Conservation (phyloP, 2,113 vertebrate genomes). For the Anas platyrhynchos region DNA sequence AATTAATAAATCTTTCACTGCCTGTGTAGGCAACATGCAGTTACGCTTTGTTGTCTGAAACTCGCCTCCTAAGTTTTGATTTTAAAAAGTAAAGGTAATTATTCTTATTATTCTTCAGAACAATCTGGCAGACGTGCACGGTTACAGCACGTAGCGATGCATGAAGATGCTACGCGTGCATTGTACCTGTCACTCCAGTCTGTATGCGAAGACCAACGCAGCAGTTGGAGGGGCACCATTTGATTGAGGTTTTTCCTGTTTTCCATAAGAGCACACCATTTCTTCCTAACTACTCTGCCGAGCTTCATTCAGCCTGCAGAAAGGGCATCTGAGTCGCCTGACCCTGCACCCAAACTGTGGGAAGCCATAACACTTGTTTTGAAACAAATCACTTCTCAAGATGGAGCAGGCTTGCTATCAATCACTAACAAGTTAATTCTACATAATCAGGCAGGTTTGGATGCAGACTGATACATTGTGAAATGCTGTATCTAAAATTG, state of each 20-base stretch:
- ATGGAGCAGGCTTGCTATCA: slow-evolving; percentile 78
- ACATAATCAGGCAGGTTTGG: slow-evolving; percentile 83
- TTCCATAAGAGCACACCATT: background rate
- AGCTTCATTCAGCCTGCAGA: slow-evolving; percentile 38
- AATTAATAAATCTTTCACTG: background rate
- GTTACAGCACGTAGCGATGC: background rate
- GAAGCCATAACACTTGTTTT: slow-evolving; percentile 74
- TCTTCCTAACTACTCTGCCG: background rate
- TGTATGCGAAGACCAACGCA: background rate
- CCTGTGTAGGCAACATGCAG: background rate
- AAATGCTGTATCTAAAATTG: slow-evolving; percentile 82
- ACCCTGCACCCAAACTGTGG: slow-evolving; percentile 56
- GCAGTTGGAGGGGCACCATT: background rate
- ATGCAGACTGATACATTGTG: slow-evolving; percentile 80
- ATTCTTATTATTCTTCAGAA: background rate
- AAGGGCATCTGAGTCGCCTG: slow-evolving; percentile 40
- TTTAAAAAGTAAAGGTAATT: background rate
- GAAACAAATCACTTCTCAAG: slow-evolving; percentile 83
- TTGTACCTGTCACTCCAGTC: background rate
- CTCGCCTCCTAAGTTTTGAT: background rate
- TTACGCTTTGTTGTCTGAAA: background rate
- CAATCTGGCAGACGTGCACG: background rate
- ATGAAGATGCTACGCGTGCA: background rate
- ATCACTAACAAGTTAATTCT: slow-evolving; percentile 85
- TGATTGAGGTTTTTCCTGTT: background rate